These are phyloP conservation scores for Anoura caudifer DNA, from an alignment of 2,113 vertebrate species.

Conservation along the genomic window DNA sequence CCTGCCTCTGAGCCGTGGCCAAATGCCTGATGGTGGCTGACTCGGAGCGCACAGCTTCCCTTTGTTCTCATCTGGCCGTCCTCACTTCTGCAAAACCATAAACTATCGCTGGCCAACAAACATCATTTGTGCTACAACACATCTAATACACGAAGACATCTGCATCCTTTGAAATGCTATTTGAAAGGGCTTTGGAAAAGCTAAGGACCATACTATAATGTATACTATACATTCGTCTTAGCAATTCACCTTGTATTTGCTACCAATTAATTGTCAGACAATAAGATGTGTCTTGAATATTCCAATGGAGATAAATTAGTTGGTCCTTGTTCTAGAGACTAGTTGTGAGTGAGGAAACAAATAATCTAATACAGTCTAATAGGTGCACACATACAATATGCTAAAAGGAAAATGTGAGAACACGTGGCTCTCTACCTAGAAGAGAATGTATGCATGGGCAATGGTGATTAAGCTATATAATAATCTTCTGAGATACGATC, in stretches of 20 bases:
- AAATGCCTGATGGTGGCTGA: neutral
- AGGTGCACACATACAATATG: neutral
- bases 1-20: neutral
- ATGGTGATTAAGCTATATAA: neutral
- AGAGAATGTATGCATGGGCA: neutral
- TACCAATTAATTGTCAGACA: neutral
- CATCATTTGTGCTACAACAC: neutral
- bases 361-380: neutral
- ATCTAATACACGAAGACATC: neutral
- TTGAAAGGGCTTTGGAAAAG: neutral
- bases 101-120: neutral
- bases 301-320: neutral
- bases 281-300: neutral
- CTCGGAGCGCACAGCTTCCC: neutral
- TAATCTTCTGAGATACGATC: neutral
- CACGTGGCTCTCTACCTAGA: neutral
- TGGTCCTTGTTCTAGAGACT: neutral
- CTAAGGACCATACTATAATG: neutral
- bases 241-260: neutral
- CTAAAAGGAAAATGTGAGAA: neutral
- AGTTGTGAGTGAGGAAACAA: neutral
- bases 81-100: neutral
- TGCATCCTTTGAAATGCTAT: neutral
- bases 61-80: neutral
- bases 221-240: neutral